phyloP scores from a whole-genome alignment of 2,888 invertebrate genomes.

The Cerastis leucographa region DNA sequence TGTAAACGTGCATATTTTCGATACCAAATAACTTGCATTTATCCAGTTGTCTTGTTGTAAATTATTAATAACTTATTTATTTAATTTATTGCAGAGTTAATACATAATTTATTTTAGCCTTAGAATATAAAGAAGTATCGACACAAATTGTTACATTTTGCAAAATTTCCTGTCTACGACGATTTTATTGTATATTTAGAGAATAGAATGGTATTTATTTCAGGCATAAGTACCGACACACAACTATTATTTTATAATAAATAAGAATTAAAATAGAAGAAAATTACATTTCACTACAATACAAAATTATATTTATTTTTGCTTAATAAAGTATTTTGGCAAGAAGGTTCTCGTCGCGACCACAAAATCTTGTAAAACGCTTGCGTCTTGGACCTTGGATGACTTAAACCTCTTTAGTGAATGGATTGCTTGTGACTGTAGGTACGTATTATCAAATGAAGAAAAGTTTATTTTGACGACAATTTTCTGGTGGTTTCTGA shows the following conservation, averaged over 20 bases:
- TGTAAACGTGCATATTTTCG: constrained; percentile 52
- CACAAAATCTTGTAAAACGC: not conserved
- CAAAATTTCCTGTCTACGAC: constrained; percentile 6
- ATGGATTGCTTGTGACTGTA: constrained; percentile 37
- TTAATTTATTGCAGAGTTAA: constrained; percentile 33
- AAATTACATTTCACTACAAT: too few species aligned
- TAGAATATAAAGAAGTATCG: not conserved
- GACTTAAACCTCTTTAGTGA: not conserved
- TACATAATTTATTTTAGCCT: constrained; percentile 51
- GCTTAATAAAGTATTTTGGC: too few species aligned
- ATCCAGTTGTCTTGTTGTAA: constrained; percentile 62
- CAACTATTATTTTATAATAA: too few species aligned
- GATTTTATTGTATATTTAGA: too few species aligned
- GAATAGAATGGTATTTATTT: too few species aligned
- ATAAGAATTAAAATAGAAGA: too few species aligned
- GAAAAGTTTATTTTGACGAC: not conserved
- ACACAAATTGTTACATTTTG: not conserved
- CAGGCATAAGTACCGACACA: too few species aligned
- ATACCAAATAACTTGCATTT: constrained; percentile 79
- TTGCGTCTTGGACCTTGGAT: not conserved
- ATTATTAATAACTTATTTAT: constrained; percentile 63
- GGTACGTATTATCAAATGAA: not conserved
- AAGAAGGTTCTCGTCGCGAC: not conserved
- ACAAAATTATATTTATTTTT: too few species aligned
- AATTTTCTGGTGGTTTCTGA: not conserved